phyloP scores from a whole-genome alignment of 2,888 invertebrate genomes.

The Steinernema carpocapsae region DNA sequence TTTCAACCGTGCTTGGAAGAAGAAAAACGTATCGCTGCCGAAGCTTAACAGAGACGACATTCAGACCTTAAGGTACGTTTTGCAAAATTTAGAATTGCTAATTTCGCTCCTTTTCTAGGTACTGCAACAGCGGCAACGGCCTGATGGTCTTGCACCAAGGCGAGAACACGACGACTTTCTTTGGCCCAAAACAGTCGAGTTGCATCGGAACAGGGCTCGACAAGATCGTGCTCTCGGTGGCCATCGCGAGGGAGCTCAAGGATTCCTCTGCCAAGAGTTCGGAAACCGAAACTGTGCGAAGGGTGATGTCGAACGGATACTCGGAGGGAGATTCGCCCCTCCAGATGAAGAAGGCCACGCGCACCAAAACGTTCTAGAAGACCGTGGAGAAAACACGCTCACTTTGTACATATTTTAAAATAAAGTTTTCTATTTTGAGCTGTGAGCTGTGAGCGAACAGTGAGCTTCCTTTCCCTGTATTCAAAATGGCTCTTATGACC shows the following conservation, averaged over 20 bases:
- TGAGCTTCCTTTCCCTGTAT: no score
- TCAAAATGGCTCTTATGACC: no score
- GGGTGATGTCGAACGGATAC: not conserved
- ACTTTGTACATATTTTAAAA: conserved; percentile 7
- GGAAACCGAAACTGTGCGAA: not conserved
- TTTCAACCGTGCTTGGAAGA: conserved; percentile 38
- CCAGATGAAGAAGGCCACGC: not conserved
- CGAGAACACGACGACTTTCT: conserved; percentile 5
- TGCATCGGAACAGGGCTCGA: conserved; percentile 54
- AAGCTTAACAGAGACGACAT: conserved; percentile 43
- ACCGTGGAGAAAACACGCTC: not conserved
- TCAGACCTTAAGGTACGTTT: conserved; percentile 35
- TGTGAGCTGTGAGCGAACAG: no score
- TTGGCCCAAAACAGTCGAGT: conserved; percentile 18
- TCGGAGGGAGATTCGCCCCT: not conserved
- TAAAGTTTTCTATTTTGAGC: not conserved
- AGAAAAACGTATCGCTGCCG: conserved; percentile 41
- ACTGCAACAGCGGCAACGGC: conserved; percentile 51
- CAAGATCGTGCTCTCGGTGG: conserved; percentile 59
- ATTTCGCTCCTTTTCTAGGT: conserved; percentile 43
- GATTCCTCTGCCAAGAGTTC: not conserved
- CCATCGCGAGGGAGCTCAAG: conserved; percentile 31
- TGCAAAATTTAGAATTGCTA: not conserved
- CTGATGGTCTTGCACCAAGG: conserved; percentile 38
- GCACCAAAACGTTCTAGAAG: conserved; percentile 2